These are phyloP conservation scores for Morelia viridis DNA, from an alignment of 2,797 vertebrate genomes.

Conservation along the genomic window DNA sequence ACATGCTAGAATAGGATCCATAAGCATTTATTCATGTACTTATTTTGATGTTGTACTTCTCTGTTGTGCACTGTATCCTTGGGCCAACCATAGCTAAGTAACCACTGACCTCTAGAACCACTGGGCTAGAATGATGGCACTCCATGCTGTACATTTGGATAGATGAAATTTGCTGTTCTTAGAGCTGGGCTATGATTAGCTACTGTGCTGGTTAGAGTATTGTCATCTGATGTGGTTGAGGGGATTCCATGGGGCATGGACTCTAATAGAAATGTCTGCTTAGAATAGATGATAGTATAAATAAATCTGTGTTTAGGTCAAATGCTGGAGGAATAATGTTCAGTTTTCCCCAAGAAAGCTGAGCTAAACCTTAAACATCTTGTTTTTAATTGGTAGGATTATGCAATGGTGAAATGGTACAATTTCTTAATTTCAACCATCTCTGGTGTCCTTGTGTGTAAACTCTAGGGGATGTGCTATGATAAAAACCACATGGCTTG, in stretches of 20 bases:
- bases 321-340: not conserved
- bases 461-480: slow-evolving; percentile 2
- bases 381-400: slow-evolving; percentile 2
- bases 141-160: not conserved
- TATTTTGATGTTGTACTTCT: not conserved
- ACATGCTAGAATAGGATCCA: not conserved
- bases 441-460: slow-evolving; percentile 24
- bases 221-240: not conserved
- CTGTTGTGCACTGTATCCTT: not conserved
- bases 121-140: not conserved
- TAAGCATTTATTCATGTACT: not conserved
- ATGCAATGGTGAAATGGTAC: not conserved
- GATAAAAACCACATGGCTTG: slow-evolving; percentile 25
- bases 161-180: not conserved
- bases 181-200: not conserved
- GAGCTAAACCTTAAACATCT: not conserved
- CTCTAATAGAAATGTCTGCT: not conserved
- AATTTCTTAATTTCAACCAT: not conserved
- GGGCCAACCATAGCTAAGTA: not conserved
- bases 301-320: not conserved
- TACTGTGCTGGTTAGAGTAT: not conserved
- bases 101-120: not conserved
- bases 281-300: not conserved
- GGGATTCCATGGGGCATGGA: not conserved
- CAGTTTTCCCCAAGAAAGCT: not conserved